Percentiles rank a stretch among this genome's conserved stretches.
Conservation (phyloP, 2,797 vertebrate species). For the Phoebastria nigripes region DNA sequence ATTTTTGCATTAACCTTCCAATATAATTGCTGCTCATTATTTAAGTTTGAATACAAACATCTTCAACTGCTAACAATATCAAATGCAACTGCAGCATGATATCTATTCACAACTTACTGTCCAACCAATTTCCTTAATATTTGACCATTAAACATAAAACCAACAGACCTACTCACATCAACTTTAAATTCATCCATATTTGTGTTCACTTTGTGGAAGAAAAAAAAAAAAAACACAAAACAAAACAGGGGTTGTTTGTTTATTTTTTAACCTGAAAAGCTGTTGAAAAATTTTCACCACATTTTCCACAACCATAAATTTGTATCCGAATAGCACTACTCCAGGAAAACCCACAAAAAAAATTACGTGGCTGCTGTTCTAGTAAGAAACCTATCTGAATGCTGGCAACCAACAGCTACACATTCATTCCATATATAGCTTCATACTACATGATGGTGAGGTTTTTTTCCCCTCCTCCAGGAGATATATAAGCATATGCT, state of each 20-base stretch:
- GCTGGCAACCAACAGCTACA: not conserved
- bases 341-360: not conserved
- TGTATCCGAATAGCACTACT: not conserved
- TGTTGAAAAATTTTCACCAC: not conserved
- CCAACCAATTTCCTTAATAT: not conserved
- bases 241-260: not conserved
- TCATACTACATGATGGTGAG: not conserved
- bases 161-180: not conserved
- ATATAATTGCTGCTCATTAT: not conserved
- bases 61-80: not conserved
- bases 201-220: not conserved
- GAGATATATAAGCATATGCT: not conserved
- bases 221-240: not conserved
- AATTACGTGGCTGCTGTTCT: not conserved
- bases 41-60: not conserved
- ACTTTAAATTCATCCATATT: not conserved
- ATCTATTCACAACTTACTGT: not conserved
- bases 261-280: not conserved
- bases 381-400: not conserved
- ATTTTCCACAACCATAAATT: not conserved
- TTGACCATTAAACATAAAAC: not conserved
- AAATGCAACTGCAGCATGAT: not conserved
- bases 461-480: rapidly evolving
- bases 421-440: not conserved
- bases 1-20: not conserved